Evolutionary conservation across 37 sponge, comb jelly and placozoan species (phyloP), one percentile per base, ranked within the genome.

Genomic region (Hormiphora californensis): DNA sequence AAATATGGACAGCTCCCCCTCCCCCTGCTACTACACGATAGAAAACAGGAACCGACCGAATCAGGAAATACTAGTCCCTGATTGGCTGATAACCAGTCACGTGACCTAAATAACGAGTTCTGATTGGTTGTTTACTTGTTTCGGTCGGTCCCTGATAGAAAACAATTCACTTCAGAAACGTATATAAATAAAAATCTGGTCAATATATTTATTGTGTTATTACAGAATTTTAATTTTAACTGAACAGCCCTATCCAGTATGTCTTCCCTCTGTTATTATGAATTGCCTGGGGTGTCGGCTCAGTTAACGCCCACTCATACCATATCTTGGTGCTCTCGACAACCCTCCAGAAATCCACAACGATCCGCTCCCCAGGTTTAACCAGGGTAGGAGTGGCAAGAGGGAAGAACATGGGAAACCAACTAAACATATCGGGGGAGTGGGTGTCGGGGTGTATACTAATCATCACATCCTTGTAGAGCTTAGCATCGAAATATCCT

Each of bases 331-430:
- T 91, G 30, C 21, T 38, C 12, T 59, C 88, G 23, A 87, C 61
- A 17, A 86, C 55, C 21, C 99, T 65, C 99, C 99, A 97, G 41
- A 97, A 85, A 68, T 90, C 87, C 0, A 91, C 36, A 21, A 68
- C 86, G 25, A 97, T 62, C 32, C 25, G 54, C 7, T 61, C 67
- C 0, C 85, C 73, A 0, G 61, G 0, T 0, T 38, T 54, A 0
- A 97, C 85, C 65, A 69, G 91, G 9, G 92, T 28, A 1, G 99
- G 95, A 2, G 88, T 51, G 89, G 88, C 88, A 25, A 98, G 49
- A 0, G 99, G 99, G 54, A 98, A 93, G 90, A 87, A 95, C 54
- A 98, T 90, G 53, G 99, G 95, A 53, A 98, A 98, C 99, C 99
- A 98, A 78, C 95, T 95, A 88, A 98, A 93, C 99, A 98, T 98